phyloP scores from a whole-genome alignment of 2,888 invertebrate genomes.

The Drosophila koepferae region DNA sequence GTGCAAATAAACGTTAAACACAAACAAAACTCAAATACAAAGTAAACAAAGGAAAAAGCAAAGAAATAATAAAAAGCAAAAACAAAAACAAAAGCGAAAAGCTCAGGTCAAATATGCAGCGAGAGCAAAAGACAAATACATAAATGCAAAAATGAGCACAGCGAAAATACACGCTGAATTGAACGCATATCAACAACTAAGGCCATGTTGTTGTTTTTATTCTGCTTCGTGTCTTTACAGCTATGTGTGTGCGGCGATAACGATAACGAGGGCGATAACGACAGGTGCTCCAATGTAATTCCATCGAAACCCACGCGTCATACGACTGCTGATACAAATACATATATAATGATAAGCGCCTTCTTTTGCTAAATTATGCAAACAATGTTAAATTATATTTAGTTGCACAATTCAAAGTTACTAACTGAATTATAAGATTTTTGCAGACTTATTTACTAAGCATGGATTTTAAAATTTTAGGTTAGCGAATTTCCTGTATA shows the following conservation, averaged over 20 bases:
- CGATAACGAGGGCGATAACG: slow-evolving; percentile 26
- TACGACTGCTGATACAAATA: slow-evolving; percentile 12
- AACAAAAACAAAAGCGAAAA: slow-evolving; percentile 18
- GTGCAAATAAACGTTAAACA: slow-evolving; percentile 40
- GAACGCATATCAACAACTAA: not conserved
- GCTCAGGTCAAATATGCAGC: slow-evolving; percentile 46
- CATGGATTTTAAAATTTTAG: too few species aligned
- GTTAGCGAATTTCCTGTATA: too few species aligned
- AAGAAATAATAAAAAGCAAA: not conserved
- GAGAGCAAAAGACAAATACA: slow-evolving; percentile 28
- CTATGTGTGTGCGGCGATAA: slow-evolving; percentile 14
- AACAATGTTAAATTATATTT: slow-evolving; percentile 8
- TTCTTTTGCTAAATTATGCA: slow-evolving; percentile 28
- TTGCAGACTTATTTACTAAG: too few species aligned
- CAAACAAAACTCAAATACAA: slow-evolving; percentile 36
- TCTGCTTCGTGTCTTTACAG: not conserved
- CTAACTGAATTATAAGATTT: slow-evolving; percentile 13
- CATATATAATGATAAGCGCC: slow-evolving; percentile 9
- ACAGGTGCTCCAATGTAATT: slow-evolving; percentile 42
- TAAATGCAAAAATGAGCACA: slow-evolving; percentile 23
- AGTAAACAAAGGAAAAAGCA: slow-evolving; percentile 24
- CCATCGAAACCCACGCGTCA: slow-evolving; percentile 30
- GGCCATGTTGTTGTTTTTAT: not conserved
- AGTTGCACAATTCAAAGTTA: slow-evolving; percentile 11
- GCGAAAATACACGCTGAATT: slow-evolving; percentile 5